phyloP scores from a whole-genome alignment of 2,888 invertebrate species.

The Ischnus inquisitorius region DNA sequence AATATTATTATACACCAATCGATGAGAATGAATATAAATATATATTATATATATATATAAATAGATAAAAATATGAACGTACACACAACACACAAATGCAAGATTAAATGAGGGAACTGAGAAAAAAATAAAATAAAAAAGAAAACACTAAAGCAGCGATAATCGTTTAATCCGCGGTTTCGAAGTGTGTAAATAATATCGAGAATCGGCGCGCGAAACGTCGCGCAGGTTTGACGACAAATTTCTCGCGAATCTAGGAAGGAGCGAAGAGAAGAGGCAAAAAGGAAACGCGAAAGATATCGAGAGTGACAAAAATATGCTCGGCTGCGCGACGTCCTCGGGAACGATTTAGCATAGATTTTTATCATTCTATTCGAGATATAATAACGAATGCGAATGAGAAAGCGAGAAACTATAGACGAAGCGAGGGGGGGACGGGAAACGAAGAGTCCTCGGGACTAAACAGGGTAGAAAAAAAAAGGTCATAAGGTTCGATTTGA shows the following conservation, averaged over 20 bases:
- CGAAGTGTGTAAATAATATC: conserved; percentile 35
- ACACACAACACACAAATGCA: conserved; percentile 37
- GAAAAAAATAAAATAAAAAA: neutral
- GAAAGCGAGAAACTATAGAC: conserved; percentile 7
- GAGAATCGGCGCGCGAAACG: neutral
- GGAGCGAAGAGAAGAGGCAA: neutral
- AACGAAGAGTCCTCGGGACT: conserved; percentile 77
- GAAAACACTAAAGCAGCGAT: neutral
- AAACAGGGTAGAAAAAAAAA: conserved; percentile 79
- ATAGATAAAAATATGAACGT: conserved; percentile 35
- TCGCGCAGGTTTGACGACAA: neutral
- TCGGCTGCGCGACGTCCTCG: conserved; percentile 3
- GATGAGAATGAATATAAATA: conserved; percentile 36
- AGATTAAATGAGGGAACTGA: conserved; percentile 4
- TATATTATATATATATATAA: conserved; percentile 24
- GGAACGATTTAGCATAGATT: conserved; percentile 36
- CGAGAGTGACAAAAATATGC: neutral
- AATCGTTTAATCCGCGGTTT: conserved; percentile 34
- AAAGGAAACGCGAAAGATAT: neutral
- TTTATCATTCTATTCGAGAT: conserved; percentile 28
- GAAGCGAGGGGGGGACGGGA: conserved; percentile 14
- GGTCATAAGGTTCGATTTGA: conserved; percentile 17
- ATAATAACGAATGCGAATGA: conserved; percentile 25
- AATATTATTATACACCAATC: conserved; percentile 30
- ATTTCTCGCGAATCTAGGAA: neutral